Conservation (phyloP, 2,797 vertebrate species). For the Labeo calbasu region DNA sequence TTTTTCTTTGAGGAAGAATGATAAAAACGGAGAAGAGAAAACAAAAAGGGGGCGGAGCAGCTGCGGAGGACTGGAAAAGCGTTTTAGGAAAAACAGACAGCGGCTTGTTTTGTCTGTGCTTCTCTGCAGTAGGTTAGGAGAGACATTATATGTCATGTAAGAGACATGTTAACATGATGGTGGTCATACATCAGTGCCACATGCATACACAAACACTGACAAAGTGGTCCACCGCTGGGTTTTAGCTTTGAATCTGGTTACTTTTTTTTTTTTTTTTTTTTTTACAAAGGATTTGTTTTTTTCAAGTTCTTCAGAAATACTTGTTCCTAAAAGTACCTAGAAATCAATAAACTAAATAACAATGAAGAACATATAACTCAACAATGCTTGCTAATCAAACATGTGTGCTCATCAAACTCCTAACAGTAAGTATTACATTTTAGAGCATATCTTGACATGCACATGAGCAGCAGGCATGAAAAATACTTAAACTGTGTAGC, state of each 20-base stretch:
- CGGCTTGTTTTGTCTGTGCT: conserved; percentile 19
- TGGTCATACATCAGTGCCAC: conserved; percentile 65
- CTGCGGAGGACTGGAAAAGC: conserved; percentile 21
- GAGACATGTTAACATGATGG: conserved; percentile 53
- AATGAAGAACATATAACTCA: neutral
- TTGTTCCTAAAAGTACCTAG: neutral
- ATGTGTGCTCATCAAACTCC: no score
- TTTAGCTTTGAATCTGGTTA: neutral
- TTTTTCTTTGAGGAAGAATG: conserved; percentile 41
- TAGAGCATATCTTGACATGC: neutral
- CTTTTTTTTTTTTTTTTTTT: neutral
- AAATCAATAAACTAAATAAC: neutral
- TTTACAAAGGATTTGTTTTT: neutral
- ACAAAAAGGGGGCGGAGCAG: conserved; percentile 1
- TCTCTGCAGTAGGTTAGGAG: conserved; percentile 6
- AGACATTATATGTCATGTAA: conserved; percentile 59
- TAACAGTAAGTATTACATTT: neutral
- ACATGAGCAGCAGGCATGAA: neutral
- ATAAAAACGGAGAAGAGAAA: neutral
- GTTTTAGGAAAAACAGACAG: neutral
- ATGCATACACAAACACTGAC: conserved; percentile 5
- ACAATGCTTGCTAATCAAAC: neutral
- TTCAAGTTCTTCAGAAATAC: neutral
- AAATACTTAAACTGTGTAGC: neutral
- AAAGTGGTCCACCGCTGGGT: neutral